Percentiles rank a stretch among this genome's conserved stretches.
phyloP scores from a whole-genome alignment of 2,113 vertebrate genomes.

The Diphyllodes magnificus region DNA sequence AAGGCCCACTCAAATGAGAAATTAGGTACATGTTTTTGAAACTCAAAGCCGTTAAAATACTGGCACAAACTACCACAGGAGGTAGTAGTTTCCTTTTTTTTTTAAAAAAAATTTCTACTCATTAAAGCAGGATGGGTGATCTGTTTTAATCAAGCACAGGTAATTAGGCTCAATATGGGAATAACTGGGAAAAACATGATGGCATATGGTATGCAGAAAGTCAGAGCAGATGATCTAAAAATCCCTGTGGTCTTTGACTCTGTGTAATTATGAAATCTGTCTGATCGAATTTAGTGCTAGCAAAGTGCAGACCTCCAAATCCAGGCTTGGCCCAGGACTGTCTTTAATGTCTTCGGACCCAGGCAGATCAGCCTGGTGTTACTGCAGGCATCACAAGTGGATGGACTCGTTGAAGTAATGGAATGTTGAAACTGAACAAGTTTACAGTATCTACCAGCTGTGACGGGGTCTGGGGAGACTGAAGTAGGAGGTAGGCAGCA shows the following conservation, averaged over 20 bases:
- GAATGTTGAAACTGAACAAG: neutral
- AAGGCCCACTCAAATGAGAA: neutral
- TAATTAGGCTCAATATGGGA: constrained; percentile 35
- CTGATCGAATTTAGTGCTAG: neutral
- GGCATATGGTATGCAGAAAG: constrained; percentile 22
- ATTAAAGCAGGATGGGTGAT: constrained; percentile 3
- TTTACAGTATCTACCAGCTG: neutral
- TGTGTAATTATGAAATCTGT: neutral
- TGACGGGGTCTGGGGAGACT: neutral
- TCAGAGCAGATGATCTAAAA: constrained; percentile 24
- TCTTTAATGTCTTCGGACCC: neutral
- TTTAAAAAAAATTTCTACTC: neutral
- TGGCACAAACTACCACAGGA: neutral
- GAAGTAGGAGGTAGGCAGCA: neutral
- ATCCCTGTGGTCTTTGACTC: neutral
- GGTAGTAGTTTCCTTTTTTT: neutral
- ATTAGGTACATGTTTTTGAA: neutral
- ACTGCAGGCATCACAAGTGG: neutral
- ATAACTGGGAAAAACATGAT: constrained; percentile 2
- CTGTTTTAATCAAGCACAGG: constrained; percentile 40
- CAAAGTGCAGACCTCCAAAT: neutral
- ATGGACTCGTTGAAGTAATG: neutral
- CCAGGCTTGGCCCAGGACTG: neutral
- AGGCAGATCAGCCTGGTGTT: neutral
- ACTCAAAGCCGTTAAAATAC: neutral